Percentiles rank a stretch among this genome's conserved stretches.
phyloP scores from a whole-genome alignment of 2,888 invertebrate species.

The Candidula unifasciata region DNA sequence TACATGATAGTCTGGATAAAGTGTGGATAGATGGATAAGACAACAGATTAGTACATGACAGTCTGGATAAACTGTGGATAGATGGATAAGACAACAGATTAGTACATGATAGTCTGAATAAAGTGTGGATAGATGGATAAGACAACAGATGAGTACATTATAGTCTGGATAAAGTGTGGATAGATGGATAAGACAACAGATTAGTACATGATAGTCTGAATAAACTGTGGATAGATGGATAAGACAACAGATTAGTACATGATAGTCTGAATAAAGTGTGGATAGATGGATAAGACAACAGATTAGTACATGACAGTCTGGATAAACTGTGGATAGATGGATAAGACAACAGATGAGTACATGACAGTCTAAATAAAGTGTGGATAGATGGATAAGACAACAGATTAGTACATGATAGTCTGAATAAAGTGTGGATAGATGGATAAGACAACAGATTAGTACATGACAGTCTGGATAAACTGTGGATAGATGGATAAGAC shows the following conservation, averaged over 20 bases:
- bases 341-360: slow-evolving; percentile 64
- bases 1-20: slow-evolving; percentile 73
- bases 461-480: slow-evolving; percentile 72
- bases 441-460: too few relatives aligned
- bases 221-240: slow-evolving; percentile 35
- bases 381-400: neutral
- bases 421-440: slow-evolving; percentile 70
- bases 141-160: slow-evolving; percentile 72
- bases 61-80: slow-evolving; percentile 62
- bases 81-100: slow-evolving; percentile 57
- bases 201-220: slow-evolving; percentile 74
- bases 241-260: slow-evolving; percentile 69
- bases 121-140: slow-evolving; percentile 63
- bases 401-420: slow-evolving; percentile 74
- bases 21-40: neutral
- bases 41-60: slow-evolving; percentile 71
- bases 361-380: slow-evolving; percentile 69
- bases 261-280: slow-evolving; percentile 74
- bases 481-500: neutral
- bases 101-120: slow-evolving; percentile 74
- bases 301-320: slow-evolving; percentile 75
- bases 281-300: slow-evolving; percentile 37
- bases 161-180: slow-evolving; percentile 65
- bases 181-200: slow-evolving; percentile 51
- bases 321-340: slow-evolving; percentile 52